phyloP scores from a whole-genome alignment of 1,140 invertebrate genomes.

The Drosophila miranda region DNA sequence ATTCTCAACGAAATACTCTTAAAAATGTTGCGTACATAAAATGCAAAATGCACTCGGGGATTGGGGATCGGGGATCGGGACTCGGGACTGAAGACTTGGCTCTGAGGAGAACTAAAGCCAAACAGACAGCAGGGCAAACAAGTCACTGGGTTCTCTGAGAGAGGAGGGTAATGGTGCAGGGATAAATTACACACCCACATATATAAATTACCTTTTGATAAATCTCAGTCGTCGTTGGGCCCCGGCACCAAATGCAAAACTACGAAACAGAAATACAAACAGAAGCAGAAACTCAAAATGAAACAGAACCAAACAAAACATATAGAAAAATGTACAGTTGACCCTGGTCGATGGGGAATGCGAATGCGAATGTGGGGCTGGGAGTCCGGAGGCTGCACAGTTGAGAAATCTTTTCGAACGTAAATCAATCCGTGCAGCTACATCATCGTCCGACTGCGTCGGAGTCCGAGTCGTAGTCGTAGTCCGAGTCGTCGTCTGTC shows the following conservation, averaged over 20 bases:
- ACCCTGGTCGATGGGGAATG: background rate
- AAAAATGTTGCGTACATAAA: constrained; percentile 73
- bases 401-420: constrained; percentile 82
- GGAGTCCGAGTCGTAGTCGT: background rate
- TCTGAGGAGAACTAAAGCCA: constrained; percentile 23
- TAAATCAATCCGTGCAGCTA: constrained; percentile 81
- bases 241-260: background rate
- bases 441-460: constrained; percentile 66
- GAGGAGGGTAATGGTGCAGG: background rate
- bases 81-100: too few species aligned
- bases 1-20: constrained; percentile 79
- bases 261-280: constrained; percentile 21
- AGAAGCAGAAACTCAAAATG: background rate
- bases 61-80: constrained; percentile 1
- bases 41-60: constrained; percentile 41
- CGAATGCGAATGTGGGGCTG: too few species aligned
- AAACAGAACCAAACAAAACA: constrained; percentile 45
- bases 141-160: constrained; percentile 10
- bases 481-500: background rate
- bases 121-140: constrained; percentile 56
- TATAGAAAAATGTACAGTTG: constrained; percentile 64
- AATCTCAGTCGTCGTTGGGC: constrained; percentile 69
- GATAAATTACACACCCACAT: constrained; percentile 73
- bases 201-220: constrained; percentile 82
- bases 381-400: constrained; percentile 33